A percentile compares a stretch with the other conserved stretches of the same genome.
Conservation (phyloP, 2,113 vertebrate species). For the Anguilla japonica region DNA sequence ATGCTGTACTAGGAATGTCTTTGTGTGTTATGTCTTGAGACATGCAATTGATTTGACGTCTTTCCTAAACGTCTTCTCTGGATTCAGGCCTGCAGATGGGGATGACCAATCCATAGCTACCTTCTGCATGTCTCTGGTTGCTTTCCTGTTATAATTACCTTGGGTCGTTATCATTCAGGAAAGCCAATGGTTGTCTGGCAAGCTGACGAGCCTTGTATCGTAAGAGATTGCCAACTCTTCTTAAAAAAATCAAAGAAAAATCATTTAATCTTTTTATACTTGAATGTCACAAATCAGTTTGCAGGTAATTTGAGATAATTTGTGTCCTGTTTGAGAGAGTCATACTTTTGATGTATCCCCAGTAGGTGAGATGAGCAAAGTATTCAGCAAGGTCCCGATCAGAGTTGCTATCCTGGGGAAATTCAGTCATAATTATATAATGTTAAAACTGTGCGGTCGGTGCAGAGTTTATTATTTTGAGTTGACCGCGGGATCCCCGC, state of each 20-base stretch:
- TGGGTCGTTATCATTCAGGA: conserved; percentile 23
- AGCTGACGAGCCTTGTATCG: neutral
- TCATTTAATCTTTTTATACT: neutral
- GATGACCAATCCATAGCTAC: conserved; percentile 23
- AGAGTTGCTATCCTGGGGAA: neutral
- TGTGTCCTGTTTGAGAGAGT: neutral
- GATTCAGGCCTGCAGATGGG: conserved; percentile 10
- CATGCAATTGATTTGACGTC: conserved; percentile 26
- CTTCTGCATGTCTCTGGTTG: conserved; percentile 17
- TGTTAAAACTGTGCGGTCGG: neutral
- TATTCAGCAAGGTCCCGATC: neutral
- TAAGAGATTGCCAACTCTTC: neutral
- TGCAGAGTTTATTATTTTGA: neutral
- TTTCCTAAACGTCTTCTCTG: conserved; percentile 7
- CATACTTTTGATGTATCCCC: neutral
- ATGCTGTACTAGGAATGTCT: neutral
- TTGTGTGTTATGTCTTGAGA: neutral
- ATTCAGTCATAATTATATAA: neutral
- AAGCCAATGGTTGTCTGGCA: conserved; percentile 15
- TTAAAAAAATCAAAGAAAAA: neutral
- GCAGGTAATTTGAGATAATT: neutral
- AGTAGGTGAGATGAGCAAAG: neutral
- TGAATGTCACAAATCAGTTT: neutral
- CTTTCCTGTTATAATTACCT: conserved; percentile 23
- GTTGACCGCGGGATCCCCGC: neutral